Evolutionary conservation across 1,140 invertebrate species (phyloP).

Genomic region (Drosophila novamexicana): DNA sequence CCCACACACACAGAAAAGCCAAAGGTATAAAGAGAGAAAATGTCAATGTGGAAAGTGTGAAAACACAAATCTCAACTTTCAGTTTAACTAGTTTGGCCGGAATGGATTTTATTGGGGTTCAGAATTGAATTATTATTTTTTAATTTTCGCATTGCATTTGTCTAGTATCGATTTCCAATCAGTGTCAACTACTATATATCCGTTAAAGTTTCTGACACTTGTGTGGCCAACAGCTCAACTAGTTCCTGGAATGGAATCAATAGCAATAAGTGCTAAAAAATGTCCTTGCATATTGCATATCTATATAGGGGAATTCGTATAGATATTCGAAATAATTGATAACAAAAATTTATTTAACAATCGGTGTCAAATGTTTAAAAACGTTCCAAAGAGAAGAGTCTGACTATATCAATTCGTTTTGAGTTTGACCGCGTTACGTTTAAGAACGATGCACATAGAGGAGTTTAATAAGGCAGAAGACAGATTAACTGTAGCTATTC

Average conservation of each 20-base stretch:
- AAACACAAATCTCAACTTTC: slow-evolving; percentile 41
- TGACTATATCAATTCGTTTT: too few relatives aligned
- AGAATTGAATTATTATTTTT: slow-evolving; percentile 72
- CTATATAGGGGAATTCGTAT: too few relatives aligned
- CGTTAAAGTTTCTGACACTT: slow-evolving; percentile 17
- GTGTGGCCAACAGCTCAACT: slow-evolving; percentile 2
- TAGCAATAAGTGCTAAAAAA: neutral
- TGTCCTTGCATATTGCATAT: too few relatives aligned
- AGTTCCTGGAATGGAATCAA: neutral
- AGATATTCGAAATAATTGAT: too few relatives aligned
- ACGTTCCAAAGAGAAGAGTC: too few relatives aligned
- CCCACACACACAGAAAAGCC: neutral
- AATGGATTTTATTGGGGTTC: slow-evolving; percentile 16
- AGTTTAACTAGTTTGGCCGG: slow-evolving; percentile 37
- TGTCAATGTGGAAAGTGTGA: slow-evolving; percentile 54
- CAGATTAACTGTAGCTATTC: too few relatives aligned
- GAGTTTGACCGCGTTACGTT: too few relatives aligned
- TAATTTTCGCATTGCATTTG: slow-evolving; percentile 56
- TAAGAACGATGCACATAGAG: too few relatives aligned
- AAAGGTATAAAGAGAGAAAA: slow-evolving; percentile 9
- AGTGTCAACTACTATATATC: slow-evolving; percentile 9
- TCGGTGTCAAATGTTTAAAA: too few relatives aligned
- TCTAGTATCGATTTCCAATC: slow-evolving; percentile 42
- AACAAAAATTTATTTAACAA: too few relatives aligned
- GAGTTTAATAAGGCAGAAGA: too few relatives aligned